Evolutionary conservation across 2,797 vertebrate species (phyloP), one percentile per base, ranked within the genome.

Genomic region (Leptatherina wallacei): DNA sequence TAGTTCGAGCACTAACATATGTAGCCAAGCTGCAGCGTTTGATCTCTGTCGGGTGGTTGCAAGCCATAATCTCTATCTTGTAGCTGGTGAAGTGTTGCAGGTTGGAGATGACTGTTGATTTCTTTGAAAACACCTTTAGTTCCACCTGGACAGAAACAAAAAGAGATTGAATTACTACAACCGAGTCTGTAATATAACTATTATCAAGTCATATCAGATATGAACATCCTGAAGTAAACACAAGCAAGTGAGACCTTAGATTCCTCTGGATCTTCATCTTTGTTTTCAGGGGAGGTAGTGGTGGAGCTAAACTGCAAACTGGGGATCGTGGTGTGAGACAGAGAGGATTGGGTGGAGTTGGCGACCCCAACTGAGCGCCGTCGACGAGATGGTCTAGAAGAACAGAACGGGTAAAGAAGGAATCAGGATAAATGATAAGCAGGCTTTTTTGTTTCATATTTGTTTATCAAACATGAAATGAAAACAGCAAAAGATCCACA

Each of bases 41-140:
- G 0, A 81, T 77, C 0, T 96, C 94, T 0, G 88, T 80, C 0
- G 89, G 94, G 12, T 97, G 94, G 91, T 99, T 99, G 84, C 98
- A 99, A 16, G 97, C 98, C 69, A 97, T 97, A 78, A 99, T 96
- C 93, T 99, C 97, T 0, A 99, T 99, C 84, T 97, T 96, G 49
- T 99, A 99, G 24, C 96, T 97, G 0, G 97, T 99, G 65, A 99
- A 99, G 86, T 99, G 98, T 0, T 95, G 95, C 80, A 99, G 93
- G 81, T 95, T 95, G 0, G 97, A 97, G 88, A 99, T 98, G 72
- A 98, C 95, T 11, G 96, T 86, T 0, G 96, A 96, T 88, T 99
- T 98, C 87, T 96, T 98, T 9, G 88, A 92, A 35, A 92, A 89
- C 16, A 97, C 96, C 11, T 94, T 96, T 65, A 93, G 78, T 69